Evolutionary conservation across 2,888 invertebrate species (phyloP), one percentile per base, ranked within the genome.

Genomic region (Shargacucullia verbasci): DNA sequence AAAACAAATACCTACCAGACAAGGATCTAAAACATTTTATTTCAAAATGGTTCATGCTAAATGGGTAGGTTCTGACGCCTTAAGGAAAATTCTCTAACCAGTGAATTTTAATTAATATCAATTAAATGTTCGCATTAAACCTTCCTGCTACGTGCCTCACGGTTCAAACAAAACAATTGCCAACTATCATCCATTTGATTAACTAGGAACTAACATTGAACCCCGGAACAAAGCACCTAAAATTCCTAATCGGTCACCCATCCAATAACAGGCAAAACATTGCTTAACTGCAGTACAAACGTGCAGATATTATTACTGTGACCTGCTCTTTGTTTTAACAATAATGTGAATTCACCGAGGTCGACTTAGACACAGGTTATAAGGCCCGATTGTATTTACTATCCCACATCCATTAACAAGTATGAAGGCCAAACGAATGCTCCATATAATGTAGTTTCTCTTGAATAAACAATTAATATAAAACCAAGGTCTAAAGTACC

Each of bases 381-480:
- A 54, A 58, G 39, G 52, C 41, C 47, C 61, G 66, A 73, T 79
- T 73, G 80, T 82, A 52, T 57, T 60, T 60, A 59, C 61, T 70
- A 80, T 89, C 90, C 76, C 89, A 89, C 89, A 85, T 70, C 80
- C 79, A 85, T 89, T 87, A 89, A 62, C 80, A 70, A 59, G 65
- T 69, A 60, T 67, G 78, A 84, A 91, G 90, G 90, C 80, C 80
- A 8, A 73, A 37, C 49, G 43, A 72, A 61, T 65, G 75, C 64
- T 72, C 78, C 37, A 75, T 66, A 67, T 71, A 54, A 37, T 59
- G 43, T 53, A 61, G 64, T 70, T 73, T 68, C 59, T 73, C 49
- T 57, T 33, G 10, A 9, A 15, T 43, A 49, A 56, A 69, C 43
- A 45, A 60, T 62, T 52, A 64, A 68, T 71, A 39, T 54, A 6